Evolutionary conservation across 2,113 vertebrate species (phyloP).

Genomic region (Prolemur simus): DNA sequence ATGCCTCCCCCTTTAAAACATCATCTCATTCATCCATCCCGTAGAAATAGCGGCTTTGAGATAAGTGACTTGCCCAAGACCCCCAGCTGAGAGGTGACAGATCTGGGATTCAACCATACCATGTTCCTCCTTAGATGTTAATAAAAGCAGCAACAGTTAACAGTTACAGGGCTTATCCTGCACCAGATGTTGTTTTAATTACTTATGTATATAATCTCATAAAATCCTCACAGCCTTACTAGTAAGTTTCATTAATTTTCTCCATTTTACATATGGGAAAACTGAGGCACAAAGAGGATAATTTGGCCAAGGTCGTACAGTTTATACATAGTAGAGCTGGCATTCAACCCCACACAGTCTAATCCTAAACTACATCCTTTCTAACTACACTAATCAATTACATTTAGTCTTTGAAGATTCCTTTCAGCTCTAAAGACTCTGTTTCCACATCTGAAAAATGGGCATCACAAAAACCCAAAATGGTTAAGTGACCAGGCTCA

Average conservation of each 20-base stretch:
- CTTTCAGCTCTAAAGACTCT: neutral
- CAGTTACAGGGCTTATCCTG: neutral
- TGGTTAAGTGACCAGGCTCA: neutral
- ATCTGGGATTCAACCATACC: neutral
- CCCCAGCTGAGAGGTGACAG: neutral
- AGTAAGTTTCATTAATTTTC: neutral
- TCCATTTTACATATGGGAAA: neutral
- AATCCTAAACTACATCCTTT: neutral
- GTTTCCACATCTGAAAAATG: neutral
- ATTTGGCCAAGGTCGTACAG: neutral
- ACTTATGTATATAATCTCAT: neutral
- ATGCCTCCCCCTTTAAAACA: neutral
- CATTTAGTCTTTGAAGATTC: neutral
- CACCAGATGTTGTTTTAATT: neutral
- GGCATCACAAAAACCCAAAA: neutral
- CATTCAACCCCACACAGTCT: neutral
- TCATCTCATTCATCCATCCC: neutral
- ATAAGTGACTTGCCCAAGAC: neutral
- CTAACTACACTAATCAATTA: neutral
- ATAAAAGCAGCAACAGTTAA: neutral
- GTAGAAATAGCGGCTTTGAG: neutral
- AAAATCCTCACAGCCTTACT: neutral
- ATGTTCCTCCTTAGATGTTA: neutral
- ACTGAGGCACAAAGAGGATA: neutral
- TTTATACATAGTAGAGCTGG: neutral